phyloP scores from a whole-genome alignment of 2,888 invertebrate genomes.

The Aphodius sticticus region DNA sequence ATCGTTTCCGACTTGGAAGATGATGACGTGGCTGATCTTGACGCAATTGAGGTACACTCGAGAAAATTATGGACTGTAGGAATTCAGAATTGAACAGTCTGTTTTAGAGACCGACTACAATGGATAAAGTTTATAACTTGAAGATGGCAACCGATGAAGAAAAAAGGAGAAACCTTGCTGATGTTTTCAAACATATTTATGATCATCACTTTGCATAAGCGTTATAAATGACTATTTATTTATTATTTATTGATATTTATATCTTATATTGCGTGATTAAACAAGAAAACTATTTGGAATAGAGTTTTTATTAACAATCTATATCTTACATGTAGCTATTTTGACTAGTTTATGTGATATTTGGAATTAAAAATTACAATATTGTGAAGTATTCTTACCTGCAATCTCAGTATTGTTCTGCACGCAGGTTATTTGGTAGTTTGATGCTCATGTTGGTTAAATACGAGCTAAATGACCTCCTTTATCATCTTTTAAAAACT shows the following conservation, averaged over 20 bases:
- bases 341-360: too few relatives aligned
- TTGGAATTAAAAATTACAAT: too few relatives aligned
- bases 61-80: constrained; percentile 16
- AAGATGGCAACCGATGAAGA: constrained; percentile 65
- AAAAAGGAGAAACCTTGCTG: constrained; percentile 68
- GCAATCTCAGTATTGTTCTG: too few relatives aligned
- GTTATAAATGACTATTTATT: not conserved
- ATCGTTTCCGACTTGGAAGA: constrained; percentile 61
- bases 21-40: constrained; percentile 66
- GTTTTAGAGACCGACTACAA: constrained; percentile 63
- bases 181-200: constrained; percentile 65
- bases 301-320: too few relatives aligned
- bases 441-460: too few relatives aligned
- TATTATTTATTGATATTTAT: not conserved
- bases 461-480: too few relatives aligned
- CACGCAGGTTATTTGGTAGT: too few relatives aligned
- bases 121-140: constrained; percentile 70
- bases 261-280: not conserved
- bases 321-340: too few relatives aligned
- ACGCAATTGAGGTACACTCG: constrained; percentile 61
- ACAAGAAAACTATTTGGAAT: too few relatives aligned
- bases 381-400: too few relatives aligned
- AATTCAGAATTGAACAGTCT: constrained; percentile 47
- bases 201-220: not conserved
- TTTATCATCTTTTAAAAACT: too few relatives aligned